Conservation (phyloP, 2,888 invertebrate species). For the Gisinianus flammeolus region DNA sequence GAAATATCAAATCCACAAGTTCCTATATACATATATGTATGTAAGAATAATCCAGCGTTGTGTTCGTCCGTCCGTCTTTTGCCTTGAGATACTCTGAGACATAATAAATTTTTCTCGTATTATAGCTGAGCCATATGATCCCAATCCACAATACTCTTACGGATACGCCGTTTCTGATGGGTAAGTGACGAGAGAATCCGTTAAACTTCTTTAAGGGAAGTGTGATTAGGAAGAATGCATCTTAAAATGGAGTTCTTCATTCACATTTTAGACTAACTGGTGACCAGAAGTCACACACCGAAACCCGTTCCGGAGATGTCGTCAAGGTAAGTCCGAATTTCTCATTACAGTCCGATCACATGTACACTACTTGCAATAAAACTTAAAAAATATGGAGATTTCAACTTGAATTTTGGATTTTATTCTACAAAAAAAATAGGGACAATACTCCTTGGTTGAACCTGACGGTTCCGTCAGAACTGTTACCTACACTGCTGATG, state of each 20-base stretch:
- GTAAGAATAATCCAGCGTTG: too few species aligned
- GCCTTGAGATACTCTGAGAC: too few species aligned
- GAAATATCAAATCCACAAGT: neutral
- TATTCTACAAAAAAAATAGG: neutral
- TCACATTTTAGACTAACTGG: neutral
- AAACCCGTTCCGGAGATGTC: slow-evolving; percentile 10
- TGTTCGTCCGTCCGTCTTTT: too few species aligned
- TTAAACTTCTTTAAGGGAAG: neutral
- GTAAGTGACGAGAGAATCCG: neutral
- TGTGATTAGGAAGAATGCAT: too few species aligned
- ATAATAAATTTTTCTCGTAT: neutral
- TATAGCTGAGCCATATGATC: slow-evolving; percentile 18
- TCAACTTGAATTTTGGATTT: neutral
- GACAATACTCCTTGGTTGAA: slow-evolving; percentile 47
- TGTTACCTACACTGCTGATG: slow-evolving; percentile 57
- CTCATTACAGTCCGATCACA: neutral
- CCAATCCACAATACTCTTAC: slow-evolving; percentile 16
- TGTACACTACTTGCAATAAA: neutral
- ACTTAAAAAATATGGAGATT: neutral
- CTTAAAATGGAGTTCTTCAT: neutral
- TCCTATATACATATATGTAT: too few species aligned
- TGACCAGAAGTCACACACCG: slow-evolving; percentile 12
- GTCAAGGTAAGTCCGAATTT: slow-evolving; percentile 1
- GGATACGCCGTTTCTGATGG: neutral
- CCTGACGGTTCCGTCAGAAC: slow-evolving; percentile 51